Percentiles rank a stretch among this genome's conserved stretches.
Evolutionary conservation across 1,140 invertebrate species (phyloP).

Genomic region (Popillia japonica): DNA sequence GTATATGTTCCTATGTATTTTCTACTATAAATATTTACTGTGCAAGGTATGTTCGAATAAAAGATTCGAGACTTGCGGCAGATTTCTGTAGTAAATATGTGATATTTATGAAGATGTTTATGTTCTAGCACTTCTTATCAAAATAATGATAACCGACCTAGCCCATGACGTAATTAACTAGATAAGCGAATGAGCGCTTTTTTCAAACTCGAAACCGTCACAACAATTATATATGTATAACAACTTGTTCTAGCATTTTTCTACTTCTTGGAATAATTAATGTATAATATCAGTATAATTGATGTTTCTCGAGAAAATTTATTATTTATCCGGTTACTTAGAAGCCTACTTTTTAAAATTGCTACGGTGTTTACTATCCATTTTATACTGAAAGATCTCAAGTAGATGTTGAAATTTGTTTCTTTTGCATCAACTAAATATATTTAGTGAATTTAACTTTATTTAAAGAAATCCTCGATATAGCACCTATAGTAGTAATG

Average conservation of each 20-base stretch:
- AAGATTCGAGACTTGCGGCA: background rate
- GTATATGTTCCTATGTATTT: background rate
- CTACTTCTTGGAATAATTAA: background rate
- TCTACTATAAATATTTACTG: background rate
- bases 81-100: background rate
- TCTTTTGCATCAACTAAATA: no score
- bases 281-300: background rate
- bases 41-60: background rate
- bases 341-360: no score
- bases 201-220: background rate
- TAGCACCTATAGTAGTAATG: no score
- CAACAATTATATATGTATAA: background rate
- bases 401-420: no score
- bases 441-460: no score
- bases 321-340: no score
- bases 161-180: background rate
- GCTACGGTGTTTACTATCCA: no score
- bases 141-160: conserved; percentile 25
- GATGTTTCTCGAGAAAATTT: background rate
- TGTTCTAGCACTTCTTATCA: conserved; percentile 21
- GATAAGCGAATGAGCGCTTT: background rate
- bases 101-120: conserved; percentile 3
- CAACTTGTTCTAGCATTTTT: no score
- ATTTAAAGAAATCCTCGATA: no score
- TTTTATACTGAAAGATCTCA: no score